Percentiles rank a stretch among this genome's conserved stretches.
phyloP scores from a whole-genome alignment of 2,888 invertebrate genomes.

The Pemphredon lugubris region DNA sequence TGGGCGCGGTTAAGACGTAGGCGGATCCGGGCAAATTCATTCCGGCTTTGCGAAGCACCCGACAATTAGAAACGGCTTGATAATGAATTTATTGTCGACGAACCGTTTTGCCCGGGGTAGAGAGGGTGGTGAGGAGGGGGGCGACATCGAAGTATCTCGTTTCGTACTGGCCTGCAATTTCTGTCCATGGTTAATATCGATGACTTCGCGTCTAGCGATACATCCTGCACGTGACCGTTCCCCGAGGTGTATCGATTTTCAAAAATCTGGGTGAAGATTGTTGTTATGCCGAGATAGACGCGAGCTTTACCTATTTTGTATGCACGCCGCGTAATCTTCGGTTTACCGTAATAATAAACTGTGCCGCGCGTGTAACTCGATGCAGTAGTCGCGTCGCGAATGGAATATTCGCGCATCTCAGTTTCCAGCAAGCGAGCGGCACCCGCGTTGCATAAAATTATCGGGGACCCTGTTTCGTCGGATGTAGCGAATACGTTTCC shows the following conservation, averaged over 20 bases:
- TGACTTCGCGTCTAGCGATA: constrained; percentile 29
- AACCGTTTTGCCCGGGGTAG: constrained; percentile 4
- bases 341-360: constrained; percentile 4
- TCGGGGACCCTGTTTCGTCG: not conserved
- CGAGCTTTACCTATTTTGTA: too few species aligned
- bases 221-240: not conserved
- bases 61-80: constrained; percentile 54
- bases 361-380: not conserved
- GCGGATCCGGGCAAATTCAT: constrained; percentile 59
- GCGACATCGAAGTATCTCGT: too few species aligned
- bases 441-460: not conserved
- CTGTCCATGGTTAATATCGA: constrained; percentile 23
- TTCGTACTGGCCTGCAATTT: too few species aligned
- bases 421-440: not conserved
- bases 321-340: not conserved
- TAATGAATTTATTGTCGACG: constrained; percentile 55
- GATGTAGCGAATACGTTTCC: too few species aligned
- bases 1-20: constrained; percentile 58
- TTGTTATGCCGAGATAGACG: too few species aligned
- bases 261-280: too few species aligned
- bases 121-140: too few species aligned
- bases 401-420: not conserved
- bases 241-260: not conserved
- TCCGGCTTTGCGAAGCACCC: constrained; percentile 38
- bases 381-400: not conserved